Evolutionary conservation across 2,888 invertebrate species (phyloP).

Genomic region (Pteria penguin): DNA sequence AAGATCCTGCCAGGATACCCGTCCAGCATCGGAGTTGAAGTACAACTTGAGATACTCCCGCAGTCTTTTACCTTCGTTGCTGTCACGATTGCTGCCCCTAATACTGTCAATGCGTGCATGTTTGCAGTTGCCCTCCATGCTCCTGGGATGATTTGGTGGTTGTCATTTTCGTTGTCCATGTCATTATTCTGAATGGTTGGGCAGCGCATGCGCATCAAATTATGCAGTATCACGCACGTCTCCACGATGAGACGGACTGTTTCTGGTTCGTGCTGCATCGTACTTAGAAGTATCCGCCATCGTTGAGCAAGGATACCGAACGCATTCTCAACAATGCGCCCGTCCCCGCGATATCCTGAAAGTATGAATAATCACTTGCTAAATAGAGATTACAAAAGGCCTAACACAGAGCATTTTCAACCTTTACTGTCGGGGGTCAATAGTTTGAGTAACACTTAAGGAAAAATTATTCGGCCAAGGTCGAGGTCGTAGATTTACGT

Average conservation of each 20-base stretch:
- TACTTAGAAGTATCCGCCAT: conserved; percentile 45
- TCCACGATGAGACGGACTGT: conserved; percentile 36
- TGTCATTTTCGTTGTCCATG: conserved; percentile 50
- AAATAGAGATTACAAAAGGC: no score
- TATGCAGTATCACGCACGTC: conserved; percentile 50
- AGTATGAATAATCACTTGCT: no score
- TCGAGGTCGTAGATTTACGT: no score
- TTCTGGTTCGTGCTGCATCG: conserved; percentile 47
- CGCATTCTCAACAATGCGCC: conserved; percentile 55
- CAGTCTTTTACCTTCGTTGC: conserved; percentile 45
- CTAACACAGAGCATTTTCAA: no score
- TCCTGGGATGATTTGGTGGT: conserved; percentile 45
- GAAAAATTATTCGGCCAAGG: no score
- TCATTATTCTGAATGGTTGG: conserved; percentile 39
- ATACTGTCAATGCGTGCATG: conserved; percentile 50
- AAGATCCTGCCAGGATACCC: conserved; percentile 52
- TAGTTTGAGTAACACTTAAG: no score
- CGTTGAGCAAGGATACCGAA: conserved; percentile 56
- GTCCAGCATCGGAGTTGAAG: conserved; percentile 50
- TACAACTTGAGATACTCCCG: conserved; percentile 53
- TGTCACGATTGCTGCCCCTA: conserved; percentile 45
- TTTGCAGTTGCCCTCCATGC: conserved; percentile 35
- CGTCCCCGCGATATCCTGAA: no score
- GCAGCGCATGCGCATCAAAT: conserved; percentile 49
- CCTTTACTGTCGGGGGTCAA: no score